Evolutionary conservation across 1,140 invertebrate species (phyloP), one percentile per base, ranked within the genome.

Genomic region (Whitmania pigra): DNA sequence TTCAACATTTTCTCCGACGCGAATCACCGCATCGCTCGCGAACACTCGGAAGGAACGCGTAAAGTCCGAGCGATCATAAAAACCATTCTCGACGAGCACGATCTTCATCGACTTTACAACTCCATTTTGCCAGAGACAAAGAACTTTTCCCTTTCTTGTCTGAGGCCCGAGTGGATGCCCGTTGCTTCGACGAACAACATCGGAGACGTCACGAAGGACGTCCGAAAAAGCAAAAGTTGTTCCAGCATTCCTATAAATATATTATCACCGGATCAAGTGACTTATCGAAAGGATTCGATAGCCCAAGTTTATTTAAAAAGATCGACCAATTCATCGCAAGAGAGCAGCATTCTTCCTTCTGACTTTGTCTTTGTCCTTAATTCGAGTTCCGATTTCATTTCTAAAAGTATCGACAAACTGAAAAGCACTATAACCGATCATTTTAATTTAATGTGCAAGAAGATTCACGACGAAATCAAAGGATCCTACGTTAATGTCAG

Each of bases 381-480:
- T 49, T 49, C 43, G 13, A 49, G 43, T 13, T 15, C 20, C 2
- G 29, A 49, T 53, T 53, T 53, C 49, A 27, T 53, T 25, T 18
- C 20, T 25, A n/a, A 53, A 70, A 49, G 17, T 17, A 70, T 70
- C 25, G 43, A 70, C 18, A 22, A 25, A 25, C n/a, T 70, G n/a
- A 36, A 49, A 25, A 25, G 18, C n/a, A 9, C 3, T 18, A 70
- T 70, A 25, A 29, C 31, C 13, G 36, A 70, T 6, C 69, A 70
- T 29, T 70, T 70, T 49, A 70, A 53, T 27, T 25, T 20, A 22
- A 70, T 70, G 11, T 70, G 69, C 43, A 40, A 49, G 18, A 53
- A 70, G 53, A 15, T 70, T 25, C 40, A 49, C 0, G 31, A 53
- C n/a, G 69, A 70, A 54, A 53, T 25, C 53, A 55, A 71, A 22